These are phyloP conservation scores for Psix sp. DNA, from an alignment of 1,140 invertebrate species.

Conservation along the genomic window DNA sequence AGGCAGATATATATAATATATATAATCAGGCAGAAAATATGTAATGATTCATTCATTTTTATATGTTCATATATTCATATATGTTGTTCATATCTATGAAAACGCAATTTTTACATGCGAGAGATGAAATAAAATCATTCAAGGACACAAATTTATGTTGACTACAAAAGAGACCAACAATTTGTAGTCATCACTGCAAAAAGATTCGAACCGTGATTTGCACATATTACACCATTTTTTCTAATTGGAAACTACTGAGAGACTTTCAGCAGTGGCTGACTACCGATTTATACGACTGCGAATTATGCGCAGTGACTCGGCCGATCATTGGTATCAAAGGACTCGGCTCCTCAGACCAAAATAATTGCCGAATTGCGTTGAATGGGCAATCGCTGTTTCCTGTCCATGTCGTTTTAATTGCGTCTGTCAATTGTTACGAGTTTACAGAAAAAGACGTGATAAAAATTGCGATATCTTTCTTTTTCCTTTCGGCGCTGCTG, in stretches of 20 bases:
- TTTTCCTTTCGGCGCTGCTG: conserved; percentile 13
- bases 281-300: conserved; percentile 38
- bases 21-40: no score
- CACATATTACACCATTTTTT: conserved; percentile 33
- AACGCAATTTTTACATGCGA: no score
- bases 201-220: conserved; percentile 38
- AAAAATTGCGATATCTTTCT: conserved; percentile 1
- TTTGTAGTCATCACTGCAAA: neutral
- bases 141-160: no score
- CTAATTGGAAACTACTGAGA: conserved; percentile 37
- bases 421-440: neutral
- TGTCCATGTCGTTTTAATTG: conserved; percentile 2
- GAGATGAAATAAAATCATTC: no score
- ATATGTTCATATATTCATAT: no score
- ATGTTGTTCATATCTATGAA: no score
- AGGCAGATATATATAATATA: no score
- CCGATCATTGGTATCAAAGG: conserved; percentile 39
- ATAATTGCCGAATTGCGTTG: conserved; percentile 45
- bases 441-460: neutral
- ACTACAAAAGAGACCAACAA: neutral
- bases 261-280: conserved; percentile 36
- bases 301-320: conserved; percentile 48
- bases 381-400: neutral
- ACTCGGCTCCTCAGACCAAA: no score
- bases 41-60: no score